These are phyloP conservation scores for Mercenaria mercenaria DNA, from an alignment of 1,140 invertebrate genomes.

Conservation along the genomic window DNA sequence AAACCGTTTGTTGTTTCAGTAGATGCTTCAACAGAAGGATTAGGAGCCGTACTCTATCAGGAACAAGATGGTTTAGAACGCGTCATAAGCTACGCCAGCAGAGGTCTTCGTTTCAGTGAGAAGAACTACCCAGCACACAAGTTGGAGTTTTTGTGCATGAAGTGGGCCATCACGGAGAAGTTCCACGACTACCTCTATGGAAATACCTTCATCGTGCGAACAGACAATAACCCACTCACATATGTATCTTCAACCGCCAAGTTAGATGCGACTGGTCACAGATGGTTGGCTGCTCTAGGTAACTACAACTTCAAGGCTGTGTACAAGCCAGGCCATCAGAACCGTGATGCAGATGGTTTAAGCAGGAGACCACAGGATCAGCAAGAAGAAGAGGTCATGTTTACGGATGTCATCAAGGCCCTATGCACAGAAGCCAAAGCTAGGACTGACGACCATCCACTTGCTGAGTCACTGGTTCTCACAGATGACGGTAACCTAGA, in stretches of 20 bases:
- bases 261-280: constrained; percentile 25
- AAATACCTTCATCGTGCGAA: not conserved
- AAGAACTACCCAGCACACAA: constrained; percentile 56
- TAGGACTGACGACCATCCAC: not conserved
- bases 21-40: constrained; percentile 66
- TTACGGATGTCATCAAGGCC: no score
- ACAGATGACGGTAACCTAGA: no score
- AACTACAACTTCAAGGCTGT: not conserved
- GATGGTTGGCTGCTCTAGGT: not conserved
- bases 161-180: constrained; percentile 55
- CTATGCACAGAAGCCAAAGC: no score
- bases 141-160: constrained; percentile 51
- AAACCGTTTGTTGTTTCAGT: constrained; percentile 61
- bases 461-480: not conserved
- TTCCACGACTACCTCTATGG: constrained; percentile 52
- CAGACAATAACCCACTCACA: constrained; percentile 37
- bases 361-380: not conserved
- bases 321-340: not conserved
- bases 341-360: not conserved
- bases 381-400: not conserved
- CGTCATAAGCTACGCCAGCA: constrained; percentile 68
- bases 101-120: constrained; percentile 21
- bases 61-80: no score
- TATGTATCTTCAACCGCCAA: constrained; percentile 22
- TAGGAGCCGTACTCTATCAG: no score